Conservation (phyloP, 2,888 invertebrate genomes). For the Aleiodes alternator region DNA sequence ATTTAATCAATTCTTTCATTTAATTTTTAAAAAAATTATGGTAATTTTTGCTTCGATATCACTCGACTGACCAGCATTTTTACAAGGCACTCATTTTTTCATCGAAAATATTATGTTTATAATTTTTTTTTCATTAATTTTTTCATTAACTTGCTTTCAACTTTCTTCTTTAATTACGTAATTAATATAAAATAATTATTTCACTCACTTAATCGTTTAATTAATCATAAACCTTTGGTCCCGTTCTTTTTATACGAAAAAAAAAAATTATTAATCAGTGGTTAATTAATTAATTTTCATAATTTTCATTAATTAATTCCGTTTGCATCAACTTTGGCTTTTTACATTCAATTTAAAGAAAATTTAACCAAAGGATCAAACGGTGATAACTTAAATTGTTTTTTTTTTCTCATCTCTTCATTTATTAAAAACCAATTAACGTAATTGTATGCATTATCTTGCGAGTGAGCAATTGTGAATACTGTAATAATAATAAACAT, state of each 20-base stretch:
- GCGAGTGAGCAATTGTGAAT: conserved; percentile 45
- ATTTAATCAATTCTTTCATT: no score
- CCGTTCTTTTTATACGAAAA: conserved; percentile 68
- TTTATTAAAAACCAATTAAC: conserved; percentile 41
- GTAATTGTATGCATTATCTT: conserved; percentile 32
- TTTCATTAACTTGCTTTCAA: neutral
- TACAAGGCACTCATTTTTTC: conserved; percentile 51
- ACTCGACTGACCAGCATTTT: conserved; percentile 61
- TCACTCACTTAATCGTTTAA: conserved; percentile 25
- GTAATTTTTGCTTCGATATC: conserved; percentile 34
- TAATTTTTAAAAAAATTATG: conserved; percentile 7
- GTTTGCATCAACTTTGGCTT: conserved; percentile 57
- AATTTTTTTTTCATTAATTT: conserved; percentile 42
- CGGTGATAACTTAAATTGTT: conserved; percentile 29
- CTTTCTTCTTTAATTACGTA: neutral
- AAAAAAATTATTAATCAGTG: conserved; percentile 64
- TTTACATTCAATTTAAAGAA: conserved; percentile 39
- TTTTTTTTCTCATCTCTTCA: conserved; percentile 28
- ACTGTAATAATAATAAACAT: conserved; percentile 28
- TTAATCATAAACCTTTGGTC: conserved; percentile 72
- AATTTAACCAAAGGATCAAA: conserved; percentile 49
- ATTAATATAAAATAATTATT: conserved; percentile 28
- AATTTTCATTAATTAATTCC: conserved; percentile 52
- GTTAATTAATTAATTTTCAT: conserved; percentile 56
- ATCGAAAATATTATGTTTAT: neutral